A percentile compares a stretch with the other conserved stretches of the same genome.
phyloP scores from a whole-genome alignment of 2,113 vertebrate species.

The Camarhynchus parvulus region DNA sequence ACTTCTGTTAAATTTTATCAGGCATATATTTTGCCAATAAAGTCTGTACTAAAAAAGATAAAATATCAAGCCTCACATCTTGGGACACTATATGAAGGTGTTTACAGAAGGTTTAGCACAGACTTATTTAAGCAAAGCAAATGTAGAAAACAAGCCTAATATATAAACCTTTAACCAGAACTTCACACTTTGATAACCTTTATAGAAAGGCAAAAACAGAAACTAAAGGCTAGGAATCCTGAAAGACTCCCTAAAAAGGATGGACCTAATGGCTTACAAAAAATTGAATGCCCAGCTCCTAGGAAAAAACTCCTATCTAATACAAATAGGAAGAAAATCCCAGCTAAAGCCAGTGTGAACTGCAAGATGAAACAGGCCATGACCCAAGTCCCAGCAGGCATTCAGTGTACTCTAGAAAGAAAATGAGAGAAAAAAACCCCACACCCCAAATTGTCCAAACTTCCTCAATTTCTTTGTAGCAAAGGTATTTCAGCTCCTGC shows the following conservation, averaged over 20 bases:
- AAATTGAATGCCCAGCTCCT: not conserved
- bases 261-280: not conserved
- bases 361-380: not conserved
- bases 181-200: not conserved
- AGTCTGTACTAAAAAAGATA: not conserved
- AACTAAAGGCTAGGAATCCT: not conserved
- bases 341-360: not conserved
- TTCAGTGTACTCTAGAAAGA: not conserved
- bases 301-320: not conserved
- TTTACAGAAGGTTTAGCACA: not conserved
- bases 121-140: not conserved
- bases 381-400: not conserved
- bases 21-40: not conserved
- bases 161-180: not conserved
- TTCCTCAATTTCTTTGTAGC: not conserved
- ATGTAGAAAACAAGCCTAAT: not conserved
- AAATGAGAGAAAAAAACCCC: not conserved
- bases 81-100: not conserved
- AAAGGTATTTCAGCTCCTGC: not conserved
- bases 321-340: not conserved
- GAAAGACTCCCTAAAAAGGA: not conserved
- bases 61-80: not conserved
- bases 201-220: not conserved
- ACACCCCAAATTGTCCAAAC: not conserved
- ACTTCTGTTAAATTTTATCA: not conserved